Percentiles rank a stretch among this genome's conserved stretches.
Evolutionary conservation across 2,888 invertebrate species (phyloP).

Genomic region (Phyllotreta cruciferae): DNA sequence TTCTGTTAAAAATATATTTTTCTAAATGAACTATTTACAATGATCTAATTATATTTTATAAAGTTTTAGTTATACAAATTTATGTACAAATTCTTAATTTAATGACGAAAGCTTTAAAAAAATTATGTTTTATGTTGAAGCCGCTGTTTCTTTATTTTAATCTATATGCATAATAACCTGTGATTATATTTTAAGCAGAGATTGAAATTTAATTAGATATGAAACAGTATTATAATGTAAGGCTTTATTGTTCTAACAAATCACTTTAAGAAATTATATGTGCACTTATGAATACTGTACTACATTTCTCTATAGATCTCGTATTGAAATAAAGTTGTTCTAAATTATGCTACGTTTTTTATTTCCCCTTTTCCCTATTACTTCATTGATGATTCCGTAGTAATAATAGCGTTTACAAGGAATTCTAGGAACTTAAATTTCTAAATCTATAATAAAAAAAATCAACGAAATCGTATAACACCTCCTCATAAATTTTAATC

Average conservation of each 20-base stretch:
- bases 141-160: conserved; percentile 22
- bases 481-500: conserved; percentile 3
- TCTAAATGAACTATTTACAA: conserved; percentile 20
- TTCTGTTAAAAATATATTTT: conserved; percentile 7
- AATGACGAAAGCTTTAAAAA: conserved; percentile 18
- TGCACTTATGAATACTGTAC: conserved; percentile 10
- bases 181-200: conserved; percentile 46
- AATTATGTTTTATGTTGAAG: conserved; percentile 7
- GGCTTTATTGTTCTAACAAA: conserved; percentile 31
- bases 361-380: conserved; percentile 5
- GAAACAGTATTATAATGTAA: conserved; percentile 38
- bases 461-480: conserved; percentile 1
- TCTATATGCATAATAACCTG: conserved; percentile 39
- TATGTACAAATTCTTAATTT: conserved; percentile 32
- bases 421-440: too few relatives aligned
- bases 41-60: conserved; percentile 20
- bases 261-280: conserved; percentile 10
- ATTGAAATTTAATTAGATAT: conserved; percentile 27
- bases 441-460: too few relatives aligned
- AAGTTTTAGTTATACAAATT: conserved; percentile 6
- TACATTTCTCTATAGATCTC: conserved; percentile 24
- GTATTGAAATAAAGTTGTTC: conserved; percentile 25
- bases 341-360: background rate
- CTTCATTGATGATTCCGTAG: background rate
- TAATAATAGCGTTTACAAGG: too few relatives aligned